phyloP scores from a whole-genome alignment of 2,797 vertebrate species.

The Masticophis lateralis region DNA sequence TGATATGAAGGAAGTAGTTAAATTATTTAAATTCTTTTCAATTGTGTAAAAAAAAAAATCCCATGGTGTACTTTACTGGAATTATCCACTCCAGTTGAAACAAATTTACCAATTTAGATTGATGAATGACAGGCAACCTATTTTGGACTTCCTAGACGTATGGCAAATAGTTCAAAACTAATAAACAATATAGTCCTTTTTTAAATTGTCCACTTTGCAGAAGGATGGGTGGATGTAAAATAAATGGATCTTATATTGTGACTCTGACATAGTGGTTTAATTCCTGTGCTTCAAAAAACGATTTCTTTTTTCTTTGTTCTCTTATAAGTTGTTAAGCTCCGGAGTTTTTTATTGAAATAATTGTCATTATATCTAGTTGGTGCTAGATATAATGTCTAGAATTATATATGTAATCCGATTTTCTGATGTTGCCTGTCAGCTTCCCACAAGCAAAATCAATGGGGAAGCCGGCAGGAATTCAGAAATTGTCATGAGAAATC shows the following conservation, averaged over 20 bases:
- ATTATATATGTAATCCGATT: not conserved
- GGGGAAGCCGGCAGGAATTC: not conserved
- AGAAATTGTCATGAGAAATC: not conserved
- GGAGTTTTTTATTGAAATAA: not conserved
- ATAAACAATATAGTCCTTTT: not conserved
- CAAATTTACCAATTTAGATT: not conserved
- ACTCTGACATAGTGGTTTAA: not conserved
- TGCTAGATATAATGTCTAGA: not conserved
- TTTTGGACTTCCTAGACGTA: not conserved
- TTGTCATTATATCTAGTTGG: not conserved
- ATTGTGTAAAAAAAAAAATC: not conserved
- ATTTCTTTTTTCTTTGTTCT: not conserved
- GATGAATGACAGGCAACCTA: not conserved
- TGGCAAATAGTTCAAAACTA: not conserved
- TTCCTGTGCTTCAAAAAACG: conserved; percentile 1
- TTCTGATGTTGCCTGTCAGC: no score
- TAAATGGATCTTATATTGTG: not conserved
- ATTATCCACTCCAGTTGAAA: not conserved
- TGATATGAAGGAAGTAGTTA: not conserved
- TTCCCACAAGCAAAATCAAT: not conserved
- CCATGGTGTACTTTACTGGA: not conserved
- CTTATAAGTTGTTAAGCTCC: not conserved
- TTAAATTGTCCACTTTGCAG: not conserved
- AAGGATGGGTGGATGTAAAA: not conserved
- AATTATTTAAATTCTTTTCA: not conserved